Base-by-base conservation (phyloP, 2,888 invertebrate genomes). In the Pachymerium ferrugineum region DNA sequence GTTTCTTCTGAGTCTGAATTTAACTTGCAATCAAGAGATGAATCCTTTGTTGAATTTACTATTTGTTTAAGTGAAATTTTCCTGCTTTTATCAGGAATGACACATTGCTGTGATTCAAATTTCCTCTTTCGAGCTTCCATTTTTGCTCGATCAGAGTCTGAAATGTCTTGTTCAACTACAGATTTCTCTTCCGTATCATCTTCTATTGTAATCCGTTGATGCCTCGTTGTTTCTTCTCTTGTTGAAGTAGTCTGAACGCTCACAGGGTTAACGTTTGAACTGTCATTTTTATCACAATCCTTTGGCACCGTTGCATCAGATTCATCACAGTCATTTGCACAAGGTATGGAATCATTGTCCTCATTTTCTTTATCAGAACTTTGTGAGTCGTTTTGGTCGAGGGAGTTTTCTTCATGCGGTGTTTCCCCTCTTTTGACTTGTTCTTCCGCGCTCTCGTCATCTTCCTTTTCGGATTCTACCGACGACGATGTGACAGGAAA, bases 281-380 rank as follows among this genome's bases (percentile, higher is more conserved):
- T 10, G 12, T 70, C 70, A 0, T 1, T 38, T 38, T 38, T 38
- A 38, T 38, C 38, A 38, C 38, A 38, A 16, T 38, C n/a, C n/a
- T n/a, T 38, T 16, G 38, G 16, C 38, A 38, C 38, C n/a, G n/a
- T n/a, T n/a, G n/a, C n/a, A n/a, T n/a, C n/a, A n/a, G n/a, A n/a
- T 38, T 38, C 38, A 16, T 38, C 38, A 16, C 38, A 38, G 0
- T 38, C 16, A 10, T 38, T 38, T 38, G 16, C n/a, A 14, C n/a
- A 38, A 2, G 5, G 16, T 1, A 38, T 38, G 1, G 38, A 38
- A 4, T 38, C 38, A 16, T 38, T 38, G 38, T 67, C 67, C 67
- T 67, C 67, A 22, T 71, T 71, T 22, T 71, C 71, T 33, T 71
- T 71, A 22, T 71, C 71, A 16, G 71, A 71, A 19, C 30, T 71